phyloP scores from a whole-genome alignment of 2,888 invertebrate genomes.

The Hypomecis punctinalis region DNA sequence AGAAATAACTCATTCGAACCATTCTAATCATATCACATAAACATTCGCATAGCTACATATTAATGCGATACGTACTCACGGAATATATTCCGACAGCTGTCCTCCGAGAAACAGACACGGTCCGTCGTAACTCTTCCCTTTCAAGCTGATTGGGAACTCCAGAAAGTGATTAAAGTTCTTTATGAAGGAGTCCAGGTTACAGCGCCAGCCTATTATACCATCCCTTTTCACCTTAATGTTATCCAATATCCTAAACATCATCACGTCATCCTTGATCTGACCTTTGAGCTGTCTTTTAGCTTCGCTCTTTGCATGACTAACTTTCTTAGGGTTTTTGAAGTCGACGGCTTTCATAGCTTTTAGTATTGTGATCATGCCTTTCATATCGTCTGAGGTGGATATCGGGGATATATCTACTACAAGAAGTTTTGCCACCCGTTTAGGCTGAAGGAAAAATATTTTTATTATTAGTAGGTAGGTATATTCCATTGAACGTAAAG shows the following conservation, averaged over 20 bases:
- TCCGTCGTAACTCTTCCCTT: slow-evolving; percentile 77
- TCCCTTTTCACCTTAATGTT: slow-evolving; percentile 79
- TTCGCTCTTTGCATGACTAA: slow-evolving; percentile 53
- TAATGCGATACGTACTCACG: slow-evolving; percentile 74
- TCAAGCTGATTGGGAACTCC: slow-evolving; percentile 83
- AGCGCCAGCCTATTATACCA: slow-evolving; percentile 86
- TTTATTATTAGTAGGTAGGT: neutral
- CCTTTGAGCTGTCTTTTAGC: slow-evolving; percentile 56
- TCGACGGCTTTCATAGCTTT: slow-evolving; percentile 65
- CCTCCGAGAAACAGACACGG: slow-evolving; percentile 94
- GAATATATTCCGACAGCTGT: slow-evolving; percentile 90
- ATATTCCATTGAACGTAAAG: neutral
- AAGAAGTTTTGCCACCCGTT: slow-evolving; percentile 85
- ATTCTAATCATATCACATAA: neutral
- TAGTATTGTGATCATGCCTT: slow-evolving; percentile 85
- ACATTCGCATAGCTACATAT: neutral
- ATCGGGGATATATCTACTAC: slow-evolving; percentile 89
- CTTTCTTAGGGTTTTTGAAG: slow-evolving; percentile 56
- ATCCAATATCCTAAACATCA: slow-evolving; percentile 81
- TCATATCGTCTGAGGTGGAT: slow-evolving; percentile 77
- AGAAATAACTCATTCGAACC: too few species aligned
- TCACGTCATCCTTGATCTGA: slow-evolving; percentile 78
- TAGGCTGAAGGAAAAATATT: slow-evolving; percentile 69
- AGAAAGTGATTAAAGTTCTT: slow-evolving; percentile 86
- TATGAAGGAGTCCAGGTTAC: slow-evolving; percentile 90